phyloP scores from a whole-genome alignment of 2,888 invertebrate genomes.

The Cerastis leucographa region DNA sequence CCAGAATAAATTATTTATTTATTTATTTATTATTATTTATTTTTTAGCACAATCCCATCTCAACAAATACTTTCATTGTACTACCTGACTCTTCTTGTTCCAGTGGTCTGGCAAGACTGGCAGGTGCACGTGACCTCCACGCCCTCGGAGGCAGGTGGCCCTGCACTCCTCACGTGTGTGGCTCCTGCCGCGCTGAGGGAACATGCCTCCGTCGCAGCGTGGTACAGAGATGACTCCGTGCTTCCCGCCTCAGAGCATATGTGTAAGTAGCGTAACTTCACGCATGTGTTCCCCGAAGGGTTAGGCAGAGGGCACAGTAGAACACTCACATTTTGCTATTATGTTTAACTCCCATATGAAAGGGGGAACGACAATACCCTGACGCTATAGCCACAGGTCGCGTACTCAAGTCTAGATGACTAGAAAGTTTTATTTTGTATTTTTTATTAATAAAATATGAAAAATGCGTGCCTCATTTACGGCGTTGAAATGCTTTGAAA shows the following conservation, averaged over 20 bases:
- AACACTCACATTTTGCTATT: neutral
- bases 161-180: slow-evolving; percentile 93
- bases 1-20: too few relatives aligned
- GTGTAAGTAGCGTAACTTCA: slow-evolving; percentile 73
- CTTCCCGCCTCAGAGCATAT: slow-evolving; percentile 90
- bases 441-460: neutral
- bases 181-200: slow-evolving; percentile 92
- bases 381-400: neutral
- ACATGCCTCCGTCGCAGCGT: slow-evolving; percentile 94
- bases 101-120: slow-evolving; percentile 94
- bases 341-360: too few relatives aligned
- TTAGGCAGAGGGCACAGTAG: neutral
- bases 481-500: neutral
- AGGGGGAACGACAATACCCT: neutral
- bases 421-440: neutral
- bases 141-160: slow-evolving; percentile 93
- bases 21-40: too few relatives aligned
- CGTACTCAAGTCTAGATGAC: neutral
- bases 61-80: neutral
- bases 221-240: slow-evolving; percentile 94
- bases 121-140: slow-evolving; percentile 94
- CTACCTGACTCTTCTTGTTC: slow-evolving; percentile 62
- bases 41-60: neutral
- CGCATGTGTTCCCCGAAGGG: neutral
- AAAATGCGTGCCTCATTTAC: neutral